Evolutionary conservation across 2,888 invertebrate genomes (phyloP).

Genomic region (Lymantria monacha): DNA sequence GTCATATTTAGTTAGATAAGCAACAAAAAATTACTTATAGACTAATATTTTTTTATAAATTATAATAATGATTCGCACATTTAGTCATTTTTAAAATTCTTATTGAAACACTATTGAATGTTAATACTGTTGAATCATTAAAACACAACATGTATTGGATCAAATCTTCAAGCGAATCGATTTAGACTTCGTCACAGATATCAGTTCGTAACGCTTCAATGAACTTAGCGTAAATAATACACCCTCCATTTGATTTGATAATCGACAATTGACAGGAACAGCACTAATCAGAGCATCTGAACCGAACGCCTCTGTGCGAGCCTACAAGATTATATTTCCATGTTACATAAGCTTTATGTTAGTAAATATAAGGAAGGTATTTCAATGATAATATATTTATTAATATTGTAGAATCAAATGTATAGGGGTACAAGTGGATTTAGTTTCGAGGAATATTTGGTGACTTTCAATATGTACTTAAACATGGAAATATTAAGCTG

Average conservation of each 20-base stretch:
- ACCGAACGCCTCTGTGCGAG: constrained; percentile 42
- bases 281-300: constrained; percentile 54
- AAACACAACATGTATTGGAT: no score
- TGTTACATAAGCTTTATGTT: constrained; percentile 13
- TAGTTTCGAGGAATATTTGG: constrained; percentile 45
- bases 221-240: constrained; percentile 56
- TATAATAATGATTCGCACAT: no score
- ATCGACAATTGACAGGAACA: constrained; percentile 47
- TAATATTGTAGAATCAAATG: constrained; percentile 46
- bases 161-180: not conserved
- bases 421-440: constrained; percentile 55
- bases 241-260: constrained; percentile 47
- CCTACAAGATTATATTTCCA: constrained; percentile 31
- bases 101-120: no score
- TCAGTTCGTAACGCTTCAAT: constrained; percentile 35
- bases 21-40: no score
- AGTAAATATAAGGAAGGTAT: constrained; percentile 17
- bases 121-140: no score
- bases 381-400: constrained; percentile 14
- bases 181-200: constrained; percentile 11
- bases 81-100: no score
- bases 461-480: constrained; percentile 42
- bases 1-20: no score
- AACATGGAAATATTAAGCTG: not conserved
- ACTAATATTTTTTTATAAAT: no score